A percentile compares a stretch with the other conserved stretches of the same genome.
phyloP scores from a whole-genome alignment of 2,797 vertebrate species.

The Vireo griseus region DNA sequence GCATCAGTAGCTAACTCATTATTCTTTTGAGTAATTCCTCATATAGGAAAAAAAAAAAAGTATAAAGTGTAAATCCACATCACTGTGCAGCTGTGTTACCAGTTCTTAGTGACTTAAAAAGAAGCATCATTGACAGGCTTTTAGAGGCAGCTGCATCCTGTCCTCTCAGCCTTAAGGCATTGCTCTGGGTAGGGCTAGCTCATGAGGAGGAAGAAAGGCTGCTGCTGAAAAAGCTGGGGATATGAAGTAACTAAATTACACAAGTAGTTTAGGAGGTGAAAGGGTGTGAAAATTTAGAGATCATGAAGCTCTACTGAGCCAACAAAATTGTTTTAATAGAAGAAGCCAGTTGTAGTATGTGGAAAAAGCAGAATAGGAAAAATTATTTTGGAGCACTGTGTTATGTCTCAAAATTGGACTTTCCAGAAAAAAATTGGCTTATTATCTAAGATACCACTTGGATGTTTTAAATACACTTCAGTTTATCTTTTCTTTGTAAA shows the following conservation, averaged over 20 bases:
- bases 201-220: background rate
- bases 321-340: background rate
- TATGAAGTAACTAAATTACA: background rate
- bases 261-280: background rate
- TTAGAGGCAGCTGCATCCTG: conserved; percentile 57
- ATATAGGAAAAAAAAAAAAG: background rate
- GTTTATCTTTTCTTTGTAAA: background rate
- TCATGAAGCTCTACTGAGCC: background rate
- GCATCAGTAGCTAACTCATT: conserved; percentile 39
- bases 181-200: background rate
- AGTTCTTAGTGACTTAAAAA: conserved; percentile 32
- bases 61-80: conserved; percentile 24
- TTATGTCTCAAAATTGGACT: background rate
- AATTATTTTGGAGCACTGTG: background rate
- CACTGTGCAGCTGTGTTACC: conserved; percentile 41
- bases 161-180: background rate
- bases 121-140: conserved; percentile 48
- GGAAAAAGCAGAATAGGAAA: background rate
- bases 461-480: background rate
- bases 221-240: background rate
- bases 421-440: background rate
- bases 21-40: conserved; percentile 35
- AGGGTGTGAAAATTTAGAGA: background rate
- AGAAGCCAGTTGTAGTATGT: background rate
- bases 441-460: background rate